Conservation (phyloP, 2,113 vertebrate genomes). For the Aphyosemion australe region DNA sequence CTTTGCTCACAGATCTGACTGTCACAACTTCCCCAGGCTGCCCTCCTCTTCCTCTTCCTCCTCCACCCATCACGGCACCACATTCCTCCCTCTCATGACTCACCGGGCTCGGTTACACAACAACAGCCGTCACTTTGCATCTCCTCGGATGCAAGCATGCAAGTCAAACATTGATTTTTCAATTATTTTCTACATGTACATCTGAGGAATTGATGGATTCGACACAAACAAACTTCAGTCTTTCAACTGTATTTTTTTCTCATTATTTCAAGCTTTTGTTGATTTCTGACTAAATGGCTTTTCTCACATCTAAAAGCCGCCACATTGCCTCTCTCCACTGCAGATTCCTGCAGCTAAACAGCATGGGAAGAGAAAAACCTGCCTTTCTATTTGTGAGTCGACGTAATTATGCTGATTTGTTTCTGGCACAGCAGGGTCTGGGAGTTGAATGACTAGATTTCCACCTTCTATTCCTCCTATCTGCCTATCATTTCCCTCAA, state of each 20-base stretch:
- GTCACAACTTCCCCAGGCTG: slow-evolving; percentile 50
- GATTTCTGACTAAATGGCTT: slow-evolving; percentile 54
- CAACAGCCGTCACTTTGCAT: slow-evolving; percentile 57
- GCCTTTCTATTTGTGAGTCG: slow-evolving; percentile 63
- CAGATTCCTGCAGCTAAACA: slow-evolving; percentile 24
- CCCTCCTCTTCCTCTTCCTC: slow-evolving; percentile 47
- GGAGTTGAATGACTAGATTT: slow-evolving; percentile 37
- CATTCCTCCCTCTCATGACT: slow-evolving; percentile 67
- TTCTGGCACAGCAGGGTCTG: slow-evolving; percentile 45
- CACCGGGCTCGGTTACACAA: slow-evolving; percentile 71
- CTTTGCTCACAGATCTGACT: slow-evolving; percentile 21
- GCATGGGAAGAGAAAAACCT: slow-evolving; percentile 31
- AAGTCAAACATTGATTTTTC: slow-evolving; percentile 52
- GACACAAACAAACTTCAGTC: slow-evolving; percentile 23
- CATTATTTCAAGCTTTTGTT: slow-evolving; percentile 49
- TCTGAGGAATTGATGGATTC: slow-evolving; percentile 33
- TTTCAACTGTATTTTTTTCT: slow-evolving; percentile 42
- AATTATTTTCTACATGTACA: slow-evolving; percentile 43
- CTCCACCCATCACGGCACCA: slow-evolving; percentile 54
- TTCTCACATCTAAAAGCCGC: slow-evolving; percentile 47
- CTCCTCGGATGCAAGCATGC: slow-evolving; percentile 19
- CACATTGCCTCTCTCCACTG: slow-evolving; percentile 7
- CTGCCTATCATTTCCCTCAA: not conserved
- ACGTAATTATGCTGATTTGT: slow-evolving; percentile 63
- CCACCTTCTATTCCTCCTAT: slow-evolving; percentile 17